Evolutionary conservation across 2,888 invertebrate genomes (phyloP).

Genomic region (Lucinisca nassula): DNA sequence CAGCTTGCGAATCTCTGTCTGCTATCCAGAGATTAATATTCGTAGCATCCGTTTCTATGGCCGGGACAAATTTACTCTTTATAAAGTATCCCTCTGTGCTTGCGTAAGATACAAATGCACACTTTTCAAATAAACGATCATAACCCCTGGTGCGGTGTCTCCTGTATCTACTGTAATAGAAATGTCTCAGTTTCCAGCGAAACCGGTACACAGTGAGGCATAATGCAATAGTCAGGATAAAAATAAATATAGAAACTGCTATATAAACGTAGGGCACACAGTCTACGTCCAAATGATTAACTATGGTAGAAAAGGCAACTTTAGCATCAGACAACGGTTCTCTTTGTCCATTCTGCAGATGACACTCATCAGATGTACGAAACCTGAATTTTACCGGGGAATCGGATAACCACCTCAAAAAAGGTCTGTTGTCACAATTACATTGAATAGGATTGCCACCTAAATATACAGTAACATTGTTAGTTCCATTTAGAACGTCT

Average conservation of each 20-base stretch:
- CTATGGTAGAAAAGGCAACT: background rate
- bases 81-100: slow-evolving; percentile 44
- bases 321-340: background rate
- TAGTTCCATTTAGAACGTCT: background rate
- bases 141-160: slow-evolving; percentile 45
- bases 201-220: slow-evolving; percentile 38
- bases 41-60: slow-evolving; percentile 36
- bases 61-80: slow-evolving; percentile 48
- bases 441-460: slow-evolving; percentile 50
- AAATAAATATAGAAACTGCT: background rate
- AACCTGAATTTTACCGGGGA: background rate
- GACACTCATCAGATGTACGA: background rate
- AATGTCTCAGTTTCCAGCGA: slow-evolving; percentile 63
- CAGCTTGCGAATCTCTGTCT: slow-evolving; percentile 58
- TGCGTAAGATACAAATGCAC: slow-evolving; percentile 64
- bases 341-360: background rate
- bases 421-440: slow-evolving; percentile 45
- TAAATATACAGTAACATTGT: slow-evolving; percentile 26
- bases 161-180: slow-evolving; percentile 50
- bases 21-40: slow-evolving; percentile 51
- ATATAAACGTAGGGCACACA: slow-evolving; percentile 21
- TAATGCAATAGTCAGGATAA: background rate
- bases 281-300: background rate
- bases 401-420: slow-evolving; percentile 51
- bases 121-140: slow-evolving; percentile 56